Evolutionary conservation across 2,888 invertebrate genomes (phyloP).

Genomic region (Dendrolimus houi): DNA sequence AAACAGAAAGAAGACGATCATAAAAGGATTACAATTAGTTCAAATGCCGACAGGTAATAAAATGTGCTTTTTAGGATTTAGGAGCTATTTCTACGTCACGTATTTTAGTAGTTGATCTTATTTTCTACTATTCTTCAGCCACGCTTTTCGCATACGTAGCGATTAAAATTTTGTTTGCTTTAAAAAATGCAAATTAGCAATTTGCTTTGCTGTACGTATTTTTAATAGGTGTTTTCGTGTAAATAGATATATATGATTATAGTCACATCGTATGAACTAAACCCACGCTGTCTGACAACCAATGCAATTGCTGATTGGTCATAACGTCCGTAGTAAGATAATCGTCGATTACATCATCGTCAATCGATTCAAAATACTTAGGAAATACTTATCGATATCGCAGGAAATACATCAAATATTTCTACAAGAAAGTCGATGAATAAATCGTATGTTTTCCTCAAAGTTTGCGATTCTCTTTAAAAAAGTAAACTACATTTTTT

Average conservation of each 20-base stretch:
- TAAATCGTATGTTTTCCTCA: neutral
- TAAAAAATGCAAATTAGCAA: too few relatives aligned
- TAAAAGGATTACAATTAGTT: too few relatives aligned
- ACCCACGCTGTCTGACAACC: constrained; percentile 25
- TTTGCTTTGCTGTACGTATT: too few relatives aligned
- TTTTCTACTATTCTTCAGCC: too few relatives aligned
- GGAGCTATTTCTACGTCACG: too few relatives aligned
- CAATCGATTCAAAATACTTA: neutral
- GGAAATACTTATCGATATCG: constrained; percentile 2
- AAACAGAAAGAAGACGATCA: too few relatives aligned
- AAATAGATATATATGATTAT: neutral
- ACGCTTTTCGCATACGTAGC: too few relatives aligned
- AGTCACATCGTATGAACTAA: neutral
- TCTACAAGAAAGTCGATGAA: neutral
- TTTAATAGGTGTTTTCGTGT: too few relatives aligned
- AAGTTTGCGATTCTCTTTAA: neutral
- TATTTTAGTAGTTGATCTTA: too few relatives aligned
- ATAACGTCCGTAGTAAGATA: neutral
- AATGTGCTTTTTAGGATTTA: too few relatives aligned
- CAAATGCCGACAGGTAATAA: too few relatives aligned
- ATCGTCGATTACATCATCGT: constrained; percentile 5
- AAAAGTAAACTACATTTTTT: neutral
- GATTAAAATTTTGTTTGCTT: too few relatives aligned
- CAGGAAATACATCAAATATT: constrained; percentile 7
- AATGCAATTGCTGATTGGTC: constrained; percentile 15